Evolutionary conservation across 1,140 invertebrate genomes (phyloP), one percentile per base, ranked within the genome.

Genomic region (Rhagoletis pomonella): DNA sequence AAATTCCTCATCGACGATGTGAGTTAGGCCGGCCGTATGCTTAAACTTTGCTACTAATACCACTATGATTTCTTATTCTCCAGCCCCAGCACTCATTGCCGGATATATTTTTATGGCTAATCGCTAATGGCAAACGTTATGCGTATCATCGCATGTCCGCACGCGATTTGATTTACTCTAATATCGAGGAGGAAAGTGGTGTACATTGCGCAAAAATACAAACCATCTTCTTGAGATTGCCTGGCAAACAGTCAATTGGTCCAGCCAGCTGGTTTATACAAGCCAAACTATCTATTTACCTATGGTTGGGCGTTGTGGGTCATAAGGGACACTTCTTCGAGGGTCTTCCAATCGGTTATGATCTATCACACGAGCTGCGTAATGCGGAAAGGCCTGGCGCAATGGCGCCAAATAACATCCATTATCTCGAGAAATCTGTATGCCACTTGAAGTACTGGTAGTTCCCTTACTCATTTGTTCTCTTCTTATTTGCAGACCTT

Each of bases 61-160:
- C 62, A 42, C 14, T 85, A 17, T 17, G 1, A 67, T 29, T 65
- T 62, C 2, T 64, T 3, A 58, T 5, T 42, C 93, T 95, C 44
- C 89, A 98, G 97, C 96, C 97, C 0, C 97, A 98, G 94, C 96
- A 97, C 90, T 95, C 96, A 0, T 93, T 98, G 86, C 97, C 97
- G 0, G 97, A 98, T 93, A 94, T 98, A 4, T 97, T 98, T 90
- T 93, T 98, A n/a, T 98, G 97, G 97, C 94, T 98, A 91, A 95
- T 97, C 60, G 96, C 96, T 89, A 96, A 96, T 50, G 96, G 96
- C 0, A 97, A 97, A 90, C 94, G 97, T 59, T 94, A 97, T 29
- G 97, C 97, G 0, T 98, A 98, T 93, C 96, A 97, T 88, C 93
- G 97, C 67, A 95, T 98, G 50, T 94, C 95, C 0, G 95, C 96